Evolutionary conservation across 2,888 invertebrate species (phyloP).

Genomic region (Drosophila cyrtoloma): DNA sequence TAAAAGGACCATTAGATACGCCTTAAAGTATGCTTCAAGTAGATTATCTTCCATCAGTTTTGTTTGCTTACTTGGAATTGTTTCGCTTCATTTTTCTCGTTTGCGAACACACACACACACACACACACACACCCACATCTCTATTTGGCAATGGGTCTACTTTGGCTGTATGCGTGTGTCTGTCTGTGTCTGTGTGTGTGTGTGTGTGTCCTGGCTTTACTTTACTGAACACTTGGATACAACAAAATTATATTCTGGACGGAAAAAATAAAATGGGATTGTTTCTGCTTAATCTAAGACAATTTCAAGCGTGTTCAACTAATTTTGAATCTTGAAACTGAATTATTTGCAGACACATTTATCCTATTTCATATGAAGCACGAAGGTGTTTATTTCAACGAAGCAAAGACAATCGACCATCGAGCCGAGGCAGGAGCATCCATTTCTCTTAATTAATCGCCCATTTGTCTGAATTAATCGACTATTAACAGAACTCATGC

Average conservation of each 20-base stretch:
- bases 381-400: background rate
- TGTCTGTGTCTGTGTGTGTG: slow-evolving; percentile 44
- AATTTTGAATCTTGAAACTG: background rate
- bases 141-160: slow-evolving; percentile 34
- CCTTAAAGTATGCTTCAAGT: slow-evolving; percentile 84
- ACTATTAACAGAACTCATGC: background rate
- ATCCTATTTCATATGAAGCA: background rate
- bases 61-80: slow-evolving; percentile 82
- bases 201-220: slow-evolving; percentile 33
- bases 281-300: background rate
- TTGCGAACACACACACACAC: slow-evolving; percentile 65
- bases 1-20: slow-evolving; percentile 84
- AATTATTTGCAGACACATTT: background rate
- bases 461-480: background rate
- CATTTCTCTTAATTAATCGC: background rate
- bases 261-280: background rate
- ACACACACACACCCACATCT: slow-evolving; percentile 28
- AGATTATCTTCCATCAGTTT: slow-evolving; percentile 84
- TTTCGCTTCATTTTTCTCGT: slow-evolving; percentile 80
- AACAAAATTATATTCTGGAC: background rate
- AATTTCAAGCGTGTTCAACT: background rate
- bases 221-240: slow-evolving; percentile 17
- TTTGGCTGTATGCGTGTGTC: slow-evolving; percentile 28
- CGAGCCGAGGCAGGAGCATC: background rate
- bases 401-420: background rate